Conservation (phyloP, 2,888 invertebrate genomes). For the Drosophila pullipes region DNA sequence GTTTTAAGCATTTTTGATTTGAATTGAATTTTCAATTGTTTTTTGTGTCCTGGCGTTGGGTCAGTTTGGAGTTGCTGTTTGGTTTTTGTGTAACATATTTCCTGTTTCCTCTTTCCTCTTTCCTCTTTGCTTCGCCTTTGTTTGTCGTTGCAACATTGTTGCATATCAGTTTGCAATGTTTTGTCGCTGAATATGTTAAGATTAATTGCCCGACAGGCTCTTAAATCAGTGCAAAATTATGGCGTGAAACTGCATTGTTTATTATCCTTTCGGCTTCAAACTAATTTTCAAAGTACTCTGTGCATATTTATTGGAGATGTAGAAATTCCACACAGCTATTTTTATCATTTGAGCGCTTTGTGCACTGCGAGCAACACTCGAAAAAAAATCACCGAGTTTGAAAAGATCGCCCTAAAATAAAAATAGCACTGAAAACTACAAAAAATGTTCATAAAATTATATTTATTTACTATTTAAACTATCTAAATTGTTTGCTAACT, state of each 20-base stretch:
- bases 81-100: background rate
- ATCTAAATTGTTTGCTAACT: background rate
- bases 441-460: background rate
- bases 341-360: background rate
- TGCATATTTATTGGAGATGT: background rate
- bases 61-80: conserved; percentile 6
- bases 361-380: background rate
- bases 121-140: background rate
- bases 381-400: background rate
- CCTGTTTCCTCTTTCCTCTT: background rate
- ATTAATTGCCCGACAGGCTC: background rate
- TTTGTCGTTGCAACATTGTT: background rate
- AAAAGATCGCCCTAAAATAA: background rate
- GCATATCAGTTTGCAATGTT: background rate
- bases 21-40: background rate
- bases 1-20: background rate
- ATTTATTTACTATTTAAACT: background rate
- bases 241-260: background rate
- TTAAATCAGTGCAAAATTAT: background rate
- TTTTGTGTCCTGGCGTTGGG: background rate
- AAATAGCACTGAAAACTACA: background rate
- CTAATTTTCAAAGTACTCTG: background rate
- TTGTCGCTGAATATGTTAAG: background rate
- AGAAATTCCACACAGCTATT: background rate
- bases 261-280: background rate